Evolutionary conservation across 2,888 invertebrate genomes (phyloP), one percentile per base, ranked within the genome.

Genomic region (Melanophora roralis): DNA sequence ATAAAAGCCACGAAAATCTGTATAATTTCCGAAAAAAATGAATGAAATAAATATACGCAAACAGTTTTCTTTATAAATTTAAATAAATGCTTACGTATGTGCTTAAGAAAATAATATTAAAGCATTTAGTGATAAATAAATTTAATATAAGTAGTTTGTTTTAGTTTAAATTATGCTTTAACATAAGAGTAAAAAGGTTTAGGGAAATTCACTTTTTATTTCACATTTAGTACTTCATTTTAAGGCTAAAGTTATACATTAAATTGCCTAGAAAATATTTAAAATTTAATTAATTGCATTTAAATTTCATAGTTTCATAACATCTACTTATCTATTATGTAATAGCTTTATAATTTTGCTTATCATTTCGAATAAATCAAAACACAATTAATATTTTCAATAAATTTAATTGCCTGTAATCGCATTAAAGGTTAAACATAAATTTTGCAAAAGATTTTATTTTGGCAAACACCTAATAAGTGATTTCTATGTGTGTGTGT

Each of bases 11-110:
- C 60, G 32, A 65, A 62, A 75, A 71, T 69, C 55, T 74, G 64
- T 62, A 74, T 78, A 57, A 57, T 65, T 67, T 55, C 36, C 32
- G 40, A 68, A 64, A 71, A 55, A 27, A 55, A 38, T 12, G 21
- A 34, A 32, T 27, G 9, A 34, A 19, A 9, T 6, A 43, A 5
- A 40, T 53, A 45, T 21, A 38, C 19, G 14, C 2, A 21, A 19
- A 45, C 16, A 8, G 8, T 21, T 21, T 11, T 45, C 19, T 45
- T 9, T 45, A 45, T 45, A 27, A 27, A 27, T 27, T 27, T 27
- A 27, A 27, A 27, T 27, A 5, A 27, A 27, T 27, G 6, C 27
- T 5, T 5, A 27, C 27, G 27, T 27, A 27, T 27, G 27, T 27
- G 27, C 4, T 27, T 27, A 27, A 27, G 6, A 6, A 27, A 27